Base-by-base conservation (phyloP, 2,888 invertebrate genomes). In the Hoplodrina ambigua region DNA sequence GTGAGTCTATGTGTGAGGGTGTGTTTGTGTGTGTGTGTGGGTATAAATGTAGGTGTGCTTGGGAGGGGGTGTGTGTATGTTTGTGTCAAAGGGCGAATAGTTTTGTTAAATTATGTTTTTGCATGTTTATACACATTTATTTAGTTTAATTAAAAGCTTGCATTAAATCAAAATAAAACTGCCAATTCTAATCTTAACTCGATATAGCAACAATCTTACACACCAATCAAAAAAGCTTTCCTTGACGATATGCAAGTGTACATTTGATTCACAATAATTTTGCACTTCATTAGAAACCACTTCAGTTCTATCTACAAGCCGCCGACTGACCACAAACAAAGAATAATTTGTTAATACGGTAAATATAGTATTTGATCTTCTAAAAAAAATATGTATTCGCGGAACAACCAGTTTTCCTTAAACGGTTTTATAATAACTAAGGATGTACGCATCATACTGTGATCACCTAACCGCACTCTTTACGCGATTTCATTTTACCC, bases 341-440 rank as follows among this genome's bases (percentile, higher is more conserved):
- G 19, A 46, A 37, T 52, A 49, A 46, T 50, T 55, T 44, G 37
- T 69, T 56, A 41, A 46, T 6, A 53, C 15, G 10, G n/a, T 20
- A 67, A 72, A 66, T n/a, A 52, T 15, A 33, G 10, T 25, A 46
- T 52, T 56, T 4, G 11, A 49, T 53, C n/a, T 19, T 55, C 15
- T 20, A 44, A 50, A 55, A 52, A 37, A 67, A 37, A 67, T 1
- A 7, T 17, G 25, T 65, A 30, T 75, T 68, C 44, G 25, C 1
- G 10, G 44, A 68, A 52, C 33, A 8, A 59, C 11, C 11, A 56
- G 41, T 76, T 76, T 76, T 76, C 69, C 72, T 69, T 30, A 53
- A 41, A 15, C n/a, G 55, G 13, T 56, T 59, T 49, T 10, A 59
- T 60, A 60, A 59, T 67, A 66, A 50, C 41, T 19, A 49, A 30